Conservation (phyloP, 2,797 vertebrate species). For the Novumbra hubbsi region DNA sequence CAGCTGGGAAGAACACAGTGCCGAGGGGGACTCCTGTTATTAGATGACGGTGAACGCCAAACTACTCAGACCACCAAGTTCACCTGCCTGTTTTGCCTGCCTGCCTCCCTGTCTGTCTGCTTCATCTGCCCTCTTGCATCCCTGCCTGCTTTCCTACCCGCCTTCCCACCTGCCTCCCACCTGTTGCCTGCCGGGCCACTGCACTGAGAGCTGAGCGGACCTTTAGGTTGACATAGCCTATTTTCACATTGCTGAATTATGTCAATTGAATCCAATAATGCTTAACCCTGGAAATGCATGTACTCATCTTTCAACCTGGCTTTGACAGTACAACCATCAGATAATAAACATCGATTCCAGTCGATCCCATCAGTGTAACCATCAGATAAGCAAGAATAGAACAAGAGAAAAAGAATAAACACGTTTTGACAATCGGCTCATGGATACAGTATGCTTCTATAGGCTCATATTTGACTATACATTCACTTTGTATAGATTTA, state of each 20-base stretch:
- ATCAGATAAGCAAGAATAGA: no score
- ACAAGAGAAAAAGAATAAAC: background rate
- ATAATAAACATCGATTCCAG: no score
- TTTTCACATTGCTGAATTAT: conserved; percentile 61
- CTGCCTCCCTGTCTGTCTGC: conserved; percentile 23
- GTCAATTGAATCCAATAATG: conserved; percentile 59
- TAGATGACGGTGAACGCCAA: background rate
- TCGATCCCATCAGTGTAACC: no score
- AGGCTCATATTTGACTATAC: background rate
- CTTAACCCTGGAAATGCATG: conserved; percentile 47
- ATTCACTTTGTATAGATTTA: conserved; percentile 29
- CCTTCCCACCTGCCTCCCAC: background rate
- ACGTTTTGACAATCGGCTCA: conserved; percentile 20
- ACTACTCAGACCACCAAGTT: background rate
- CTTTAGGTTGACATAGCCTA: conserved; percentile 45
- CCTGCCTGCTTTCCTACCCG: background rate
- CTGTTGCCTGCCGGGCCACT: background rate
- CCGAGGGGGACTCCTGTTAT: background rate
- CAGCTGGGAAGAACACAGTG: conserved; percentile 1
- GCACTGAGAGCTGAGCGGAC: conserved; percentile 29
- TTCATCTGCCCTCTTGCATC: background rate
- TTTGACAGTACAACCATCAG: conserved; percentile 12
- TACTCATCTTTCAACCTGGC: conserved; percentile 48
- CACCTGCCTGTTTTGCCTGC: background rate
- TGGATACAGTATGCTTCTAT: conserved; percentile 24